Evolutionary conservation across 2,888 invertebrate genomes (phyloP), one percentile per base, ranked within the genome.

Genomic region (Pollenia labialis): DNA sequence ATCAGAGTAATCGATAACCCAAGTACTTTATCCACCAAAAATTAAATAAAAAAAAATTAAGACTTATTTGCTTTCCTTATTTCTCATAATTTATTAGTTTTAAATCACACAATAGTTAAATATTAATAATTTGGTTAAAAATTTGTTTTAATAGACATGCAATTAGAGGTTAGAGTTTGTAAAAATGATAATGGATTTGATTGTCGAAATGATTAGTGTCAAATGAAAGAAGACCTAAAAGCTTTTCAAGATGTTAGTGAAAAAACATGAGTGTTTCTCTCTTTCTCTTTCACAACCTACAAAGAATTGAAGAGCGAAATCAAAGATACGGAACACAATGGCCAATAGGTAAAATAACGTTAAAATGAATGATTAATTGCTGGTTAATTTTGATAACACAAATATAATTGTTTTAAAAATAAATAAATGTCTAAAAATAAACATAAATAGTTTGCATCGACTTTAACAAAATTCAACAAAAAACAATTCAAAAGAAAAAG

Each of bases 281-380:
- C 54, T 16, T 12, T 56, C 12, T 54, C 18, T 44, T 48, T 10
- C 10, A 52, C 9, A 40, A 1, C 16, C 50, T 50, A 1, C 18
- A 54, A 4, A 32, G 32, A 32, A n/a, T 68, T 14, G 54, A 23
- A 32, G 12, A 62, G 69, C 11, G 32, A 69, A 3, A 23, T 23
- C 23, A 23, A 23, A 23, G 23, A 52, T 75, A 46, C 6, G 3
- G 16, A 1, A 40, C n/a, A 62, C 42, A 79, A 44, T 62, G 80
- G 71, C 14, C 76, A 72, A 76, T 56, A 48, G n/a, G 50, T 54
- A 46, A 56, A 68, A 44, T 18, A 14, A 50, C 4, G 23, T 23
- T 46, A 32, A 40, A 79, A 84, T 87, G 80, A 77, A 87, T 87
- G 84, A 81, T 83, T 86, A 76, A 52, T 83, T 80, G 83, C 71